A percentile compares a stretch with the other conserved stretches of the same genome.
These are phyloP conservation scores for Anabas testudineus DNA, from an alignment of 2,797 vertebrate species.

Conservation along the genomic window DNA sequence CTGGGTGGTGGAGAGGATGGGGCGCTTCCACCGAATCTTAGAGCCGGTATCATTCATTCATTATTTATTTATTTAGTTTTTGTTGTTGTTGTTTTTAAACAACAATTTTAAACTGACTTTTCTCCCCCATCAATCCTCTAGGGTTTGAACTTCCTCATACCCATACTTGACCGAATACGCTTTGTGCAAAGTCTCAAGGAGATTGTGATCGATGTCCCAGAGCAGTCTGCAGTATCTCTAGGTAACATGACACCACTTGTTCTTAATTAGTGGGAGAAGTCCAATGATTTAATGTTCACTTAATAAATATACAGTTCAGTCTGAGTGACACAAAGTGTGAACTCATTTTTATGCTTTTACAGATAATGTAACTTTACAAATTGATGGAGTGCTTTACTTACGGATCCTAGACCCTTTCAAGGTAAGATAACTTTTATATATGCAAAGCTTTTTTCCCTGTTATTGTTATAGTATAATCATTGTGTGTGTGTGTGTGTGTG, in stretches of 20 bases:
- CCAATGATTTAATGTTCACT: background rate
- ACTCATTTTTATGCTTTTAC: constrained; percentile 19
- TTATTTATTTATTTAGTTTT: too few species aligned
- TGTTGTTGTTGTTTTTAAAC: too few species aligned
- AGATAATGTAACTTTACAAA: constrained; percentile 98
- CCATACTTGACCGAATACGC: constrained; percentile 90
- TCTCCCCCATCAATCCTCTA: constrained; percentile 49
- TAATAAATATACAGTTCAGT: background rate
- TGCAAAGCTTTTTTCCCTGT: background rate
- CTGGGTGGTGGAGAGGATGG: constrained; percentile 99
- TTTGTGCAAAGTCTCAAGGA: constrained; percentile 98
- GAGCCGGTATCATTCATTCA: constrained; percentile 87
- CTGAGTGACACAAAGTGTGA: background rate
- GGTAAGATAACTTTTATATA: constrained; percentile 61
- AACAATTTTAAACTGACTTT: too few species aligned
- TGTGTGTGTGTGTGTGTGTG: background rate
- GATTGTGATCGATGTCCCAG: constrained; percentile 97
- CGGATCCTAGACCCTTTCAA: constrained; percentile 96
- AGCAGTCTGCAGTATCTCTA: constrained; percentile 94
- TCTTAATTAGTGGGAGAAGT: background rate
- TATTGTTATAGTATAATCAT: background rate
- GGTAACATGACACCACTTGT: constrained; percentile 80
- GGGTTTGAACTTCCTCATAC: constrained; percentile 97
- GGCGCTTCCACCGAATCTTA: constrained; percentile 93
- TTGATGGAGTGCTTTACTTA: constrained; percentile 96